Conservation (phyloP, 2,888 invertebrate species). For the Conchocele bisecta region DNA sequence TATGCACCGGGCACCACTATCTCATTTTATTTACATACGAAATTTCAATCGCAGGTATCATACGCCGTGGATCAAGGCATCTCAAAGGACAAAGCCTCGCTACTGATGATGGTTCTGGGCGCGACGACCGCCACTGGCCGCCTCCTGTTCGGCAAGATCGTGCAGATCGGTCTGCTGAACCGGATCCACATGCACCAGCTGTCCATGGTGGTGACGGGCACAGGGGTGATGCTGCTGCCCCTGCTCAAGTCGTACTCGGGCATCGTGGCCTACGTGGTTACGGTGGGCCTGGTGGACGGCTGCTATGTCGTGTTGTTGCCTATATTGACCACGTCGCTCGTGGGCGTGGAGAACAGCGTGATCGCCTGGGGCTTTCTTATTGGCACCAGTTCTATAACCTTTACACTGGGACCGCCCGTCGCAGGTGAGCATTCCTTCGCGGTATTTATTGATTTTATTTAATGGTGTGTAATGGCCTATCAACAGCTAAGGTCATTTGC, state of each 20-base stretch:
- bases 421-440: constrained; percentile 74
- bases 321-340: constrained; percentile 66
- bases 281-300: constrained; percentile 74
- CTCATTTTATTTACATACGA: too few relatives aligned
- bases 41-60: constrained; percentile 71
- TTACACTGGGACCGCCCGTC: constrained; percentile 73
- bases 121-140: constrained; percentile 71
- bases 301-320: constrained; percentile 75
- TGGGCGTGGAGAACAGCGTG: constrained; percentile 68
- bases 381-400: constrained; percentile 70
- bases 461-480: too few relatives aligned
- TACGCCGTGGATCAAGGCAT: constrained; percentile 71
- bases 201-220: constrained; percentile 74
- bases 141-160: constrained; percentile 73
- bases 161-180: constrained; percentile 66
- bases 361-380: constrained; percentile 75
- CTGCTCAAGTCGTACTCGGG: constrained; percentile 61
- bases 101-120: constrained; percentile 70
- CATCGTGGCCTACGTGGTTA: constrained; percentile 63
- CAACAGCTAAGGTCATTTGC: too few relatives aligned
- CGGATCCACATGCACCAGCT: constrained; percentile 74
- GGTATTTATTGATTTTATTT: too few relatives aligned
- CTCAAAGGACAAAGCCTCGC: constrained; percentile 63
- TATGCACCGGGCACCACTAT: too few relatives aligned
- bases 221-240: constrained; percentile 72